Evolutionary conservation across 2,888 invertebrate species (phyloP), one percentile per base, ranked within the genome.

Genomic region (Laspeyria flexula): DNA sequence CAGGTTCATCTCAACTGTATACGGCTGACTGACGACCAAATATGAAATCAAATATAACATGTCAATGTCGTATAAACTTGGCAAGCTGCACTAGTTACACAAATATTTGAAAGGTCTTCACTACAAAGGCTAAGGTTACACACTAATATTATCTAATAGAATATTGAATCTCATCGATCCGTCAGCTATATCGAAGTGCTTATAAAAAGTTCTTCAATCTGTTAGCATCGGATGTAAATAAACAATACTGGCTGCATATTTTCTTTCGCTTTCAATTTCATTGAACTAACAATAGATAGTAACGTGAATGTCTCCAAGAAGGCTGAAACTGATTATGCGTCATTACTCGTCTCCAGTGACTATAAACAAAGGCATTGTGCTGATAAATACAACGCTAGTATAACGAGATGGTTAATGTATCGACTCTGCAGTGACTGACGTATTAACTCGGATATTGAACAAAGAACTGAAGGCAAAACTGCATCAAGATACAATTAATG

Each of bases 341-440:
- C 77, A 77, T 69, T 69, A 64, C 58, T 64, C 57, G 56, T 58
- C 65, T 64, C 53, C 51, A 49, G 40, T 59, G 48, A 50, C 61
- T 71, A 77, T 74, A 80, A 73, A 88, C 86, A 86, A 87, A 86
- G 87, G 75, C 80, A 65, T 83, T 83, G 85, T 85, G 83, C 83
- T 75, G 71, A 60, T 56, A 58, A 55, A 57, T 57, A 56, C 55
- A 53, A 13, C 41, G 43, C 42, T 40, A 57, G 38, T 51, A 50
- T 59, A 54, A 59, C 57, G 60, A 60, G 48, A 46, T 58, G 46
- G 59, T 58, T 68, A 57, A 13, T 13, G 12, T 7, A 25, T 55
- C 55, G 53, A 47, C 45, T 61, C 53, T 54, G 59, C 59, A 57
- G 57, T 59, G 49, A 50, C 43, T 65, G 51, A 60, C 55, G 54